A percentile compares a stretch with the other conserved stretches of the same genome.
These are phyloP conservation scores for Riptortus pedestris DNA, from an alignment of 1,140 invertebrate genomes.

Conservation along the genomic window DNA sequence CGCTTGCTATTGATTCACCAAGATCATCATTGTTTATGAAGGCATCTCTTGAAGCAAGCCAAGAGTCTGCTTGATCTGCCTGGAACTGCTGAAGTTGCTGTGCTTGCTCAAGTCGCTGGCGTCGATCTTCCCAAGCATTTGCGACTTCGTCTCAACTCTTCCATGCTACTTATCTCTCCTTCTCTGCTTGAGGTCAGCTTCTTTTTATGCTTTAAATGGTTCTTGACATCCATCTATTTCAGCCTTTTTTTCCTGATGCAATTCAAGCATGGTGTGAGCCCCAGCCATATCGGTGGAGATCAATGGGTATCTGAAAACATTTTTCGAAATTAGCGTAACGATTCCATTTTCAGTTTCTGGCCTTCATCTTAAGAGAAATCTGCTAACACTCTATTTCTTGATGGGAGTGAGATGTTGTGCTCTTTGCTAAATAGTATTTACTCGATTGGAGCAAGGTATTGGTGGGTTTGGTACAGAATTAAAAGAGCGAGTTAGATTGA, in stretches of 20 bases:
- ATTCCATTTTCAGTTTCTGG: no score
- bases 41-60: slow-evolving; percentile 82
- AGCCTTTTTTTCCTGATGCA: slow-evolving; percentile 89
- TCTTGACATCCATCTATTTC: slow-evolving; percentile 87
- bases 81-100: slow-evolving; percentile 84
- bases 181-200: slow-evolving; percentile 55
- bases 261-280: slow-evolving; percentile 77
- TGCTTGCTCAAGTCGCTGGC: slow-evolving; percentile 74
- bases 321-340: no score
- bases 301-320: no score
- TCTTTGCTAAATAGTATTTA: no score
- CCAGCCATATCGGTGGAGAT: slow-evolving; percentile 70
- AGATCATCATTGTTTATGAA: slow-evolving; percentile 88
- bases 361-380: no score
- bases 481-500: no score
- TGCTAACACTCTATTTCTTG: no score
- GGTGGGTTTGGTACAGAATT: no score
- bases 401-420: no score
- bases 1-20: slow-evolving; percentile 60
- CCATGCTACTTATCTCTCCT: slow-evolving; percentile 51
- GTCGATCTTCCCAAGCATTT: slow-evolving; percentile 71
- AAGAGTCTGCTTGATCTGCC: slow-evolving; percentile 73
- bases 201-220: slow-evolving; percentile 62
- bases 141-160: slow-evolving; percentile 56
- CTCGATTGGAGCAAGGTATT: no score